These are phyloP conservation scores for Drosophila flavopinicola DNA, from an alignment of 2,888 invertebrate species.

Conservation along the genomic window DNA sequence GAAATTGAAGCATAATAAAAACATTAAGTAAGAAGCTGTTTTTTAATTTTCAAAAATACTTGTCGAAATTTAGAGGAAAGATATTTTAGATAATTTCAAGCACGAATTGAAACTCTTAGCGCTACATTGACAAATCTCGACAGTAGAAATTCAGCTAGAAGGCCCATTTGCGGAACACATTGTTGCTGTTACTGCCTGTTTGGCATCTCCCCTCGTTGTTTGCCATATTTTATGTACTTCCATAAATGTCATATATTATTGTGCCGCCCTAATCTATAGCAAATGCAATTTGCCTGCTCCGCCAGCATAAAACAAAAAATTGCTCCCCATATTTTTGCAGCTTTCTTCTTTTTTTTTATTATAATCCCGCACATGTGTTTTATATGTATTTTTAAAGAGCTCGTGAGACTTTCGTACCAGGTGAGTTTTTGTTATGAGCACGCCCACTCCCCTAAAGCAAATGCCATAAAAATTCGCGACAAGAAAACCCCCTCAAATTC, in stretches of 20 bases:
- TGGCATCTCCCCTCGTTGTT: slow-evolving; percentile 12
- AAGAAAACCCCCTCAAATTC: slow-evolving; percentile 31
- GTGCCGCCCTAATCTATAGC: slow-evolving; percentile 61
- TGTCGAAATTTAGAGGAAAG: too few relatives aligned
- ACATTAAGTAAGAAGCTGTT: too few relatives aligned
- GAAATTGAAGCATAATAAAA: too few relatives aligned
- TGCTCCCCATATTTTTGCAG: slow-evolving; percentile 32
- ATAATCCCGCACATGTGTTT: slow-evolving; percentile 71
- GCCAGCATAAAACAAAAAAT: slow-evolving; percentile 48
- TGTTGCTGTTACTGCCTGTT: slow-evolving; percentile 1
- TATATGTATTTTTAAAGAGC: slow-evolving; percentile 49
- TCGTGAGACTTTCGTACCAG: slow-evolving; percentile 11
- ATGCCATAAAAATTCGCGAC: slow-evolving; percentile 61
- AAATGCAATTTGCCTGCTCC: slow-evolving; percentile 70
- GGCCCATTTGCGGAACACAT: slow-evolving; percentile 6
- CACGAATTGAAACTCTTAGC: too few relatives aligned
- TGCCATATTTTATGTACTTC: slow-evolving; percentile 56
- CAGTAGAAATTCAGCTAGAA: background rate
- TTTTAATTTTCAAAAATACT: too few relatives aligned
- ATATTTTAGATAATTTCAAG: too few relatives aligned
- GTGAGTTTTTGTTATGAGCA: slow-evolving; percentile 16
- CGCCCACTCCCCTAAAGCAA: background rate
- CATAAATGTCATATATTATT: slow-evolving; percentile 74
- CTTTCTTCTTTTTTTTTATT: slow-evolving; percentile 22
- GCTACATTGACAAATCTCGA: background rate